These are phyloP conservation scores for Cephus rjabovi DNA, from an alignment of 2,888 invertebrate species.

Conservation along the genomic window DNA sequence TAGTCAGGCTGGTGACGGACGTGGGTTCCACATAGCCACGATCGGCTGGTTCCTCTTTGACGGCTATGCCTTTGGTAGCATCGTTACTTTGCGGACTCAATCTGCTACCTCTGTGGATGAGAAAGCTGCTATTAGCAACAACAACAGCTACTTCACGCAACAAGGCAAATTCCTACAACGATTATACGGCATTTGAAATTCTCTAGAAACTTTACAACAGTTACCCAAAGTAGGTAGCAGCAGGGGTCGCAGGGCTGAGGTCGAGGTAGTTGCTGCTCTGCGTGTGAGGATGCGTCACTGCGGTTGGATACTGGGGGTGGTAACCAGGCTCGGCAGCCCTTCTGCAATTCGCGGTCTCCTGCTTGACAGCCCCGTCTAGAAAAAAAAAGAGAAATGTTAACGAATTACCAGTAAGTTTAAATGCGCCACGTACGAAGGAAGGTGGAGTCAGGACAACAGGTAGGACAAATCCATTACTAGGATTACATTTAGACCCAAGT, in stretches of 20 bases:
- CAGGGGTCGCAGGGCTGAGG: slow-evolving; percentile 39
- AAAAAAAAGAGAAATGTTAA: background rate
- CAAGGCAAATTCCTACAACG: background rate
- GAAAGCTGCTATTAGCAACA: background rate
- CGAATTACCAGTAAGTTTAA: background rate
- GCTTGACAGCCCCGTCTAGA: slow-evolving; percentile 40
- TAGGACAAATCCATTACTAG: background rate
- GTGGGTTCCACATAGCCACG: slow-evolving; percentile 51
- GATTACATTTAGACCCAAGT: background rate
- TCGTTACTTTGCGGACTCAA: slow-evolving; percentile 38
- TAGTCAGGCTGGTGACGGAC: slow-evolving; percentile 36
- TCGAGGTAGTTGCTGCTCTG: slow-evolving; percentile 46
- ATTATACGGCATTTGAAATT: background rate
- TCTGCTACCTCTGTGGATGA: slow-evolving; percentile 31
- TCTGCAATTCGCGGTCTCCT: slow-evolving; percentile 46
- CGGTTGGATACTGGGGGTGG: slow-evolving; percentile 41
- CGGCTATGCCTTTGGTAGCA: slow-evolving; percentile 45
- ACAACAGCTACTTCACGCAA: background rate
- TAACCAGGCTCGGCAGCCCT: slow-evolving; percentile 37
- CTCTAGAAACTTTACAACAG: background rate
- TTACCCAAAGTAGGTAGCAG: slow-evolving; percentile 48
- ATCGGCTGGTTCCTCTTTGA: slow-evolving; percentile 56
- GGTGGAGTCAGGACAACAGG: background rate
- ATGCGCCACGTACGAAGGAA: background rate
- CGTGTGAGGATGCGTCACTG: slow-evolving; percentile 34